Conservation (phyloP, 1,140 invertebrate genomes). For the Drosophila azteca region DNA sequence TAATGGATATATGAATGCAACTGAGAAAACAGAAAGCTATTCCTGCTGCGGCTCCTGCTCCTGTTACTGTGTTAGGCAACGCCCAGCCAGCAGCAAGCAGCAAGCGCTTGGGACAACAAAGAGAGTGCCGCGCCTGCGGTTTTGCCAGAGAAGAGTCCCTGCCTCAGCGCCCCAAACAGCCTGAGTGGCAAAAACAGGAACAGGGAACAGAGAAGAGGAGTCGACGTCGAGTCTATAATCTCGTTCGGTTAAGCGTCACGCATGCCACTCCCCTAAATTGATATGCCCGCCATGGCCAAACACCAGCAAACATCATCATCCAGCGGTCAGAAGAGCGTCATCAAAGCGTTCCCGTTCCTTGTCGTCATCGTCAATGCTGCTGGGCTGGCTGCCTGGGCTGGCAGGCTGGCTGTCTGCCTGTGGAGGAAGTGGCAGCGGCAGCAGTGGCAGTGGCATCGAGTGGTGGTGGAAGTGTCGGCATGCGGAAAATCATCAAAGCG, state of each 20-base stretch:
- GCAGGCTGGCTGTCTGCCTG: too few species aligned
- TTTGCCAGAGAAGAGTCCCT: too few species aligned
- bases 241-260: slow-evolving; percentile 77
- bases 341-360: slow-evolving; percentile 55
- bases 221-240: slow-evolving; percentile 65
- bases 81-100: slow-evolving; percentile 42
- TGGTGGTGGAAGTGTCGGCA: slow-evolving; percentile 58
- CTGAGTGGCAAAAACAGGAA: neutral
- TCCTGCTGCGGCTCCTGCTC: slow-evolving; percentile 54
- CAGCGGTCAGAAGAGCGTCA: slow-evolving; percentile 57
- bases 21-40: slow-evolving; percentile 28
- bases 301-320: slow-evolving; percentile 75
- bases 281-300: slow-evolving; percentile 73
- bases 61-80: slow-evolving; percentile 64
- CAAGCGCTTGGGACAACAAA: slow-evolving; percentile 56
- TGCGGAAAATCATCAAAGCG: slow-evolving; percentile 80
- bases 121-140: slow-evolving; percentile 55
- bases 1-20: slow-evolving; percentile 8
- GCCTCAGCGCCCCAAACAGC: too few species aligned
- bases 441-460: neutral
- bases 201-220: neutral
- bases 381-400: neutral
- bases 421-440: slow-evolving; percentile 33
- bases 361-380: slow-evolving; percentile 3
- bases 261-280: slow-evolving; percentile 81